Conservation (phyloP, 2,797 vertebrate species). For the Scyliorhinus canicula region DNA sequence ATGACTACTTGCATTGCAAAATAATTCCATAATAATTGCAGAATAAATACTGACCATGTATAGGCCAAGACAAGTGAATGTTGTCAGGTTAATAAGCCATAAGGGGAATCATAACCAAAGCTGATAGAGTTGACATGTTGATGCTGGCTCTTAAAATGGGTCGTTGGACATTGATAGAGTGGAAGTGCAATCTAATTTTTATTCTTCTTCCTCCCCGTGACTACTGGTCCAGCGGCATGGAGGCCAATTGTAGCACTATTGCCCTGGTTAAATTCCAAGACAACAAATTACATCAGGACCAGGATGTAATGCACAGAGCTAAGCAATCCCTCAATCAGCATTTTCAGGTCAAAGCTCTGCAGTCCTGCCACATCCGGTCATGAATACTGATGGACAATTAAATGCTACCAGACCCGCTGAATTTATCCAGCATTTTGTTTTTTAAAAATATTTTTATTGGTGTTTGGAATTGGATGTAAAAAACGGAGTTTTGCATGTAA, state of each 20-base stretch:
- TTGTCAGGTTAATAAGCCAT: neutral
- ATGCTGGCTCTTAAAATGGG: neutral
- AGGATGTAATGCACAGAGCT: neutral
- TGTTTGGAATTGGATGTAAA: too few relatives aligned
- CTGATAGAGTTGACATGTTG: neutral
- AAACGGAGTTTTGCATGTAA: too few relatives aligned
- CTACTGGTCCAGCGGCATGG: neutral
- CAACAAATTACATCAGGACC: neutral
- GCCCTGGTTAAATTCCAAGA: neutral
- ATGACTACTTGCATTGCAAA: neutral
- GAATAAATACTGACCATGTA: too few relatives aligned
- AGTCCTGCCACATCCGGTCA: too few relatives aligned
- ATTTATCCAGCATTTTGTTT: too few relatives aligned
- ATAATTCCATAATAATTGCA: too few relatives aligned
- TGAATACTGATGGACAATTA: too few relatives aligned
- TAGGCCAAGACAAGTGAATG: neutral
- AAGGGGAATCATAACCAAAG: neutral
- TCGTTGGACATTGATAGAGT: neutral
- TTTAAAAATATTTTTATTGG: too few relatives aligned
- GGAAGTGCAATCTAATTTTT: neutral
- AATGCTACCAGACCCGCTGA: too few relatives aligned
- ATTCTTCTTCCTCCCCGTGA: neutral
- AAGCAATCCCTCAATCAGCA: too few relatives aligned
- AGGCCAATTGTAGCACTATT: neutral
- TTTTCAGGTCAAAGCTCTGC: too few relatives aligned